These are phyloP conservation scores for Gonioctena quinquepunctata DNA, from an alignment of 1,140 invertebrate species.

Conservation along the genomic window DNA sequence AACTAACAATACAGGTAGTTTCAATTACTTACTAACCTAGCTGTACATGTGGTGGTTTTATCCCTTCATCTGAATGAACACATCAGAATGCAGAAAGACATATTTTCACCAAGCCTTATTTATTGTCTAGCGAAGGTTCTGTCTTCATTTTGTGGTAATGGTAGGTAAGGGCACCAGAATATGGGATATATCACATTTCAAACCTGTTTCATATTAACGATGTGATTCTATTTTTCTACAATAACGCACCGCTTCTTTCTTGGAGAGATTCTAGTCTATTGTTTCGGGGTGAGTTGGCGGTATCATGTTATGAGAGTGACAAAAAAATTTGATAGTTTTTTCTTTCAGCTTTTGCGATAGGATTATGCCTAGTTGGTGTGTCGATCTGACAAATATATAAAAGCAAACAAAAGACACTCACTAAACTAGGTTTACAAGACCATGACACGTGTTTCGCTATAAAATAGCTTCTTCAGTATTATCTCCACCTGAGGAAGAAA, in stretches of 20 bases:
- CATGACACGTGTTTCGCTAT: too few species aligned
- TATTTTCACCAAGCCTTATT: slow-evolving; percentile 20
- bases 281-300: too few species aligned
- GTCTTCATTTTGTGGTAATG: slow-evolving; percentile 13
- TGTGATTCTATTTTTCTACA: neutral
- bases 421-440: too few species aligned
- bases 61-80: neutral
- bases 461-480: too few species aligned
- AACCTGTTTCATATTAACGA: neutral
- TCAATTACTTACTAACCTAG: slow-evolving; percentile 2
- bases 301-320: too few species aligned
- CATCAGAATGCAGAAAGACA: neutral
- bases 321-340: too few species aligned
- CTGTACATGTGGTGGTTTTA: neutral
- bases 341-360: too few species aligned
- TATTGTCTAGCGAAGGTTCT: slow-evolving; percentile 22
- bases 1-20: slow-evolving; percentile 9
- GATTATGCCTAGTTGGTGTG: too few species aligned
- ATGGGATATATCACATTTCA: neutral
- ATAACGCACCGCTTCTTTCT: neutral
- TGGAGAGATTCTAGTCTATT: too few species aligned
- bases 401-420: too few species aligned
- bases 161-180: slow-evolving; percentile 13
- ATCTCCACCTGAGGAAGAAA: too few species aligned
- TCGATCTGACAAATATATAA: too few species aligned